Percentiles rank a stretch among this genome's conserved stretches.
Evolutionary conservation across 2,888 invertebrate species (phyloP).

Genomic region (Drosophila fungiperda): DNA sequence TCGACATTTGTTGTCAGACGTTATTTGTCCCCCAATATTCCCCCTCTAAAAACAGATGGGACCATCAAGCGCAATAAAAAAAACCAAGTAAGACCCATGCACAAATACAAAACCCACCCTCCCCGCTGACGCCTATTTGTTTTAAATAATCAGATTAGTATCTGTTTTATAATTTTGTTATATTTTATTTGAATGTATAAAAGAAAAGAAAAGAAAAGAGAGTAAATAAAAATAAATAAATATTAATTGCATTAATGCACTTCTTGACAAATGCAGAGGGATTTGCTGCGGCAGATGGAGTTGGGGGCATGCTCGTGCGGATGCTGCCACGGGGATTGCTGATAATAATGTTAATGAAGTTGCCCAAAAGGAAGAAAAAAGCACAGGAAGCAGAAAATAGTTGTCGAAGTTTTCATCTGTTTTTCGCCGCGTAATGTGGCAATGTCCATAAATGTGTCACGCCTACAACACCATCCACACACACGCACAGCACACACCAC

Average conservation of each 20-base stretch:
- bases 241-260: slow-evolving; percentile 11
- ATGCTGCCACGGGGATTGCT: neutral
- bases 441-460: slow-evolving; percentile 74
- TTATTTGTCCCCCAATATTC: slow-evolving; percentile 54
- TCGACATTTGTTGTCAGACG: slow-evolving; percentile 68
- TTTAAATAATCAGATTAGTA: slow-evolving; percentile 11
- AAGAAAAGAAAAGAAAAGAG: neutral
- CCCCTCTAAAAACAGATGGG: slow-evolving; percentile 30
- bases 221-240: too few relatives aligned
- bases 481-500: too few relatives aligned
- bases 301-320: neutral
- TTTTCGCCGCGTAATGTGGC: slow-evolving; percentile 68
- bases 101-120: neutral
- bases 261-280: slow-evolving; percentile 10
- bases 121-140: neutral
- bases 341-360: slow-evolving; percentile 73
- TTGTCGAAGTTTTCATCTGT: slow-evolving; percentile 56
- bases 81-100: slow-evolving; percentile 6
- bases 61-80: slow-evolving; percentile 51
- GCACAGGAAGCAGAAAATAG: neutral
- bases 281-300: neutral
- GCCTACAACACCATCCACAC: slow-evolving; percentile 39
- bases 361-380: slow-evolving; percentile 27
- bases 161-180: neutral
- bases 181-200: slow-evolving; percentile 10